A percentile compares a stretch with the other conserved stretches of the same genome.
phyloP scores from a whole-genome alignment of 2,113 vertebrate species.

The Himantopus leucocephalus region DNA sequence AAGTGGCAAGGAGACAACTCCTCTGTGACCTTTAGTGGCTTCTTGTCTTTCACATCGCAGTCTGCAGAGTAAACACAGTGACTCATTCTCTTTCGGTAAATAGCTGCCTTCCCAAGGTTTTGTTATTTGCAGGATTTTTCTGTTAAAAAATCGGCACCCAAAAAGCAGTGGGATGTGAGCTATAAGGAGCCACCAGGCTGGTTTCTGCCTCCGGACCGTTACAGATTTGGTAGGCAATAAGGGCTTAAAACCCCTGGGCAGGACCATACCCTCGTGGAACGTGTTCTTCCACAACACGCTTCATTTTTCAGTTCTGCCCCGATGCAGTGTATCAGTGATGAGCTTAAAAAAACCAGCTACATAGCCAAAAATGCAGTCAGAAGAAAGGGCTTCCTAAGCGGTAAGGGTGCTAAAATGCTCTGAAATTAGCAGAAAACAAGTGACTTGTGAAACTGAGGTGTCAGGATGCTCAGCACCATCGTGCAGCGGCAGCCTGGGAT shows the following conservation, averaged over 20 bases:
- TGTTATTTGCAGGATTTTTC: neutral
- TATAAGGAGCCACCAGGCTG: neutral
- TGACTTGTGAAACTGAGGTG: neutral
- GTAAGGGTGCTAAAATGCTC: neutral
- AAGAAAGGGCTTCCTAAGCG: neutral
- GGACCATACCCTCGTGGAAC: neutral
- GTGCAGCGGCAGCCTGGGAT: neutral
- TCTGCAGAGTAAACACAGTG: neutral
- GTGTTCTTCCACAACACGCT: neutral
- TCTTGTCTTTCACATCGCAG: neutral
- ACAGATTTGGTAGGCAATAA: neutral
- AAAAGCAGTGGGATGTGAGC: neutral
- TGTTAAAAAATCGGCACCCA: neutral
- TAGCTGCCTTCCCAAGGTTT: neutral
- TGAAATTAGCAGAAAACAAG: neutral
- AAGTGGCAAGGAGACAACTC: neutral
- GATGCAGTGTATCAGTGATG: no score
- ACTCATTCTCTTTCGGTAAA: neutral
- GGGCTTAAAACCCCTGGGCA: neutral
- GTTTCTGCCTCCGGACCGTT: neutral
- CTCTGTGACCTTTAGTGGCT: neutral
- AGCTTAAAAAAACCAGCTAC: accelerated
- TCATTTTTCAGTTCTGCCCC: neutral
- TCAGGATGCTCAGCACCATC: accelerated
- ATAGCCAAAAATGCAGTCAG: neutral